phyloP scores from a whole-genome alignment of 53 echinoderm and acorn worm genomes.

The Arbacia lixula region DNA sequence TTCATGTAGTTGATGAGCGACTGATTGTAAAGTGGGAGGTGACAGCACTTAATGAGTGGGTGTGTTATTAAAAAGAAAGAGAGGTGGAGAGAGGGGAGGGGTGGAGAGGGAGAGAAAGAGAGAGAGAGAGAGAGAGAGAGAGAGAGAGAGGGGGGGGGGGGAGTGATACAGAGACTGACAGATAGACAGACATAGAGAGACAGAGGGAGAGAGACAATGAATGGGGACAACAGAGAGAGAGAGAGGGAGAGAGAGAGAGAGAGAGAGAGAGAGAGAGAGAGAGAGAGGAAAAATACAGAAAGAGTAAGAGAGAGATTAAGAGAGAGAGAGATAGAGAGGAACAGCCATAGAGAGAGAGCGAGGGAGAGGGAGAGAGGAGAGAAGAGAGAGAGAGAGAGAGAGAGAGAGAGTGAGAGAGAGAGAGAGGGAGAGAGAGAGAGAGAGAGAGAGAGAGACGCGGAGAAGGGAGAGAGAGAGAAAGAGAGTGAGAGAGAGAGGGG shows the following conservation, averaged over 20 bases:
- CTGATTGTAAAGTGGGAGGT: too few relatives aligned
- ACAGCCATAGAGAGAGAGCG: not conserved
- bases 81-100: not conserved
- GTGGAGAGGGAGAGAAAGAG: not conserved
- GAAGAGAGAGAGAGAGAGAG: slow-evolving; percentile 1
- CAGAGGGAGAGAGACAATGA: slow-evolving; percentile 1
- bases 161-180: not conserved
- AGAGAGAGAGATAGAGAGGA: not conserved
- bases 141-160: not conserved
- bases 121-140: not conserved
- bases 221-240: not conserved
- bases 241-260: not conserved
- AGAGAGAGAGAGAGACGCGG: not conserved
- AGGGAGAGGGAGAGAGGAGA: not conserved
- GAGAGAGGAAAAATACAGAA: not conserved
- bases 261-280: not conserved
- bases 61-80: too few relatives aligned
- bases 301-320: not conserved
- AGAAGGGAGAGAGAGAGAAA: not conserved
- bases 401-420: not conserved
- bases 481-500: not conserved
- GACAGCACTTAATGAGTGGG: too few relatives aligned
- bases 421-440: too few relatives aligned
- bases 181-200: not conserved
- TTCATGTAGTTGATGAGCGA: too few relatives aligned